These are phyloP conservation scores for Terrapene triunguis DNA, from an alignment of 2,113 vertebrate genomes.

Conservation along the genomic window DNA sequence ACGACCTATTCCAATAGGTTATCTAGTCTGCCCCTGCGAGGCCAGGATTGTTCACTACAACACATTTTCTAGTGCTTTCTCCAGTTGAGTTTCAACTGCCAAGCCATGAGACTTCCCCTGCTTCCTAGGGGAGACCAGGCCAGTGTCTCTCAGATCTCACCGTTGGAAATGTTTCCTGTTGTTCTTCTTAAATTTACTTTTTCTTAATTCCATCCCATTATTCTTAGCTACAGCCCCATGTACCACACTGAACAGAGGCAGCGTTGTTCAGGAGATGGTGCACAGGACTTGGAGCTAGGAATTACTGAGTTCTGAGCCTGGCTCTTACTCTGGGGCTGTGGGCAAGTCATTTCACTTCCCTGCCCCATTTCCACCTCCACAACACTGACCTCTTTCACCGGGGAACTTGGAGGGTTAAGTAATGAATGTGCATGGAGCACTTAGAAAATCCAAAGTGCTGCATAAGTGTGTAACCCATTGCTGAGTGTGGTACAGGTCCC, in stretches of 20 bases:
- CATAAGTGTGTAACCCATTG: neutral
- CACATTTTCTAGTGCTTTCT: neutral
- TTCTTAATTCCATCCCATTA: neutral
- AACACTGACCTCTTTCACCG: neutral
- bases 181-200: neutral
- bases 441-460: neutral
- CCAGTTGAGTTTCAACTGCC: neutral
- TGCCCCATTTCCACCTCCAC: neutral
- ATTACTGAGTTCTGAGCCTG: neutral
- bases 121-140: neutral
- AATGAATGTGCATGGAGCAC: neutral
- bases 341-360: neutral
- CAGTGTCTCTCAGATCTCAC: neutral
- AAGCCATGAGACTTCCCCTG: neutral
- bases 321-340: neutral
- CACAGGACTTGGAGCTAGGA: neutral
- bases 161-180: rapidly evolving
- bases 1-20: neutral
- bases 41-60: neutral
- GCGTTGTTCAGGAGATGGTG: neutral
- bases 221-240: neutral
- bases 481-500: neutral
- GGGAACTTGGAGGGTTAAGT: neutral
- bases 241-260: neutral
- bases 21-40: neutral